These are phyloP conservation scores for Nipponacmea schrenckii DNA, from an alignment of 2,888 invertebrate genomes.

Conservation along the genomic window DNA sequence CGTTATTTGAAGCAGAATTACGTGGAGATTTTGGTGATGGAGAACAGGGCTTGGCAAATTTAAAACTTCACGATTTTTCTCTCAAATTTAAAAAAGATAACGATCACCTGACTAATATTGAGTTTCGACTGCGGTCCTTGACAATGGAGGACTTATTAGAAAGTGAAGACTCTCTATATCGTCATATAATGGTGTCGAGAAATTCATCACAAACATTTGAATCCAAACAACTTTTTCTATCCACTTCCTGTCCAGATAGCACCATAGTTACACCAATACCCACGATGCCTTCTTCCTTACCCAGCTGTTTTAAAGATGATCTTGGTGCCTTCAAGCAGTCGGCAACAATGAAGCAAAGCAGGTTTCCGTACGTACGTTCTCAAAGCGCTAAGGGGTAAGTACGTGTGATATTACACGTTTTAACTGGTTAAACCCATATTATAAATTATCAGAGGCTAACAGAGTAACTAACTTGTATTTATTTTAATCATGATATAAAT, in stretches of 20 bases:
- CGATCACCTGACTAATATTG: constrained; percentile 78
- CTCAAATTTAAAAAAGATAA: constrained; percentile 79
- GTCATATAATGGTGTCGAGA: constrained; percentile 77
- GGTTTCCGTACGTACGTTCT: too few relatives aligned
- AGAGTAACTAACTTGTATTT: too few relatives aligned
- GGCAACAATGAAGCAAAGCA: too few relatives aligned
- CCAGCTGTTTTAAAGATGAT: constrained; percentile 56
- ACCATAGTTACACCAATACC: constrained; percentile 58
- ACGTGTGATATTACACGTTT: too few relatives aligned
- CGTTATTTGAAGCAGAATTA: constrained; percentile 60
- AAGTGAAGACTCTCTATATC: constrained; percentile 81
- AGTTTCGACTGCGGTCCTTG: constrained; percentile 81
- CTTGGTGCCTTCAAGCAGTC: neutral
- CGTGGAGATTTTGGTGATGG: constrained; percentile 63
- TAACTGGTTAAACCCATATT: too few relatives aligned
- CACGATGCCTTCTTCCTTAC: constrained; percentile 72
- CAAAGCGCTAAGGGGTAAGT: too few relatives aligned
- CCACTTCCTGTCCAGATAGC: constrained; percentile 80
- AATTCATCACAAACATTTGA: constrained; percentile 27
- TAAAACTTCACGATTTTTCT: constrained; percentile 85
- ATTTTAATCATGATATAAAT: too few relatives aligned
- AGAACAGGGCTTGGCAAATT: constrained; percentile 76
- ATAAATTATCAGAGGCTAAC: too few relatives aligned
- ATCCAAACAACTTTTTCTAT: constrained; percentile 71
- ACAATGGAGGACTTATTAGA: constrained; percentile 90